Evolutionary conservation across 1,140 invertebrate genomes (phyloP), one percentile per base, ranked within the genome.

Genomic region (Scaptodrosophila lebanonensis): DNA sequence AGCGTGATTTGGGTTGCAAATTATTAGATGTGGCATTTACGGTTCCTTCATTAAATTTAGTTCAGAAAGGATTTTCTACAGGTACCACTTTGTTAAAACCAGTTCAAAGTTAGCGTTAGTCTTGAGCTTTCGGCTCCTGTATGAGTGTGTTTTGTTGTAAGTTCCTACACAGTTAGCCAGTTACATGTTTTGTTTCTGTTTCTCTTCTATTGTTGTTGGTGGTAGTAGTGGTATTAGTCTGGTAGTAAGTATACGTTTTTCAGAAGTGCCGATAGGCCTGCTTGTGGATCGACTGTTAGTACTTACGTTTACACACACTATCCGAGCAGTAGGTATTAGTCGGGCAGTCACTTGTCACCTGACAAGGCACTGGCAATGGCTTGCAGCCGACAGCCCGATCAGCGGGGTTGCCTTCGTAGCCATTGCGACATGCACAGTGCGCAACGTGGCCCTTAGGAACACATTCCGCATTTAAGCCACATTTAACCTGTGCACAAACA

Each of bases 401-500:
- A 39, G 88, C 89, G 12, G 93, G 89, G 88, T 94, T 91, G 38
- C 94, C 94, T 84, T 92, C 89, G 66, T 94, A 96, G 33, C 94
- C 94, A 47, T 88, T 64, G 66, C 91, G 90, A 86, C 95, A 97
- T 66, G 91, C 90, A 86, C 95, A 97, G 60, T 91, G 89, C 4
- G 91, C 92, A 17, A 88, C 88, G 85, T 95, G 95, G 72, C 93
- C 91, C 36, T 89, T 87, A 36, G 93, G 90, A 45, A 91, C 69
- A 87, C 95, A 97, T 67, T 95, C 93, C n/a, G 95, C 89, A 87
- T 96, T 96, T 9, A 90, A 88, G 39, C 94, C 95, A 89, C 95
- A 97, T 47, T 88, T 87, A 2, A 91, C 88, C 48, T 89, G 89
- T 66, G 93, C 91, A 86, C 95, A 97, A 30, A 93, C 93, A 88